Conservation (phyloP, 2,888 invertebrate species). For the Lacanobia oleracea region DNA sequence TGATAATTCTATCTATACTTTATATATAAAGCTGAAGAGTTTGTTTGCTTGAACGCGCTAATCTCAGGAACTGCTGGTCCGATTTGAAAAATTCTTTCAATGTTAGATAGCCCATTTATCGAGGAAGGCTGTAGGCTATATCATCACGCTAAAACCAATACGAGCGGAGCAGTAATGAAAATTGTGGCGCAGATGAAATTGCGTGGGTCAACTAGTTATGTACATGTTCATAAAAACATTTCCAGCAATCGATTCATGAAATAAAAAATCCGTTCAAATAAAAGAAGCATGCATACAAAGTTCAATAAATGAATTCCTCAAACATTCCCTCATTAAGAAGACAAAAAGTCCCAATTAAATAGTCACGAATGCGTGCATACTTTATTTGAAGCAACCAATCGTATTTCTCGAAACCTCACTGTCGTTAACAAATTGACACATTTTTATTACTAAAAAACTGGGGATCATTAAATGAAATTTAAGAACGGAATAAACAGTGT, state of each 20-base stretch:
- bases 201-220: no score
- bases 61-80: no score
- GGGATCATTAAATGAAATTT: constrained; percentile 78
- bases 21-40: no score
- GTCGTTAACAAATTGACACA: constrained; percentile 81
- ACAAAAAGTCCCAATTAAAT: constrained; percentile 67
- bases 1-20: no score
- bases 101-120: no score
- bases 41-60: no score
- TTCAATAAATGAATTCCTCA: constrained; percentile 41
- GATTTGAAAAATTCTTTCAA: no score
- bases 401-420: constrained; percentile 68
- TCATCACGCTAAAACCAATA: no score
- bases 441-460: constrained; percentile 76
- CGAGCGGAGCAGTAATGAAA: no score
- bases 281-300: neutral
- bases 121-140: no score
- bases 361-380: constrained; percentile 50
- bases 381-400: constrained; percentile 67
- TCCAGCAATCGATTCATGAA: neutral
- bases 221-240: neutral
- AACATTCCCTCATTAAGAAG: constrained; percentile 50
- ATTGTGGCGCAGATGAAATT: no score
- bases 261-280: neutral
- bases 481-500: constrained; percentile 75